Percentiles rank a stretch among this genome's conserved stretches.
These are phyloP conservation scores for Butastur rufipennis DNA, from an alignment of 2,113 vertebrate species.

Conservation along the genomic window DNA sequence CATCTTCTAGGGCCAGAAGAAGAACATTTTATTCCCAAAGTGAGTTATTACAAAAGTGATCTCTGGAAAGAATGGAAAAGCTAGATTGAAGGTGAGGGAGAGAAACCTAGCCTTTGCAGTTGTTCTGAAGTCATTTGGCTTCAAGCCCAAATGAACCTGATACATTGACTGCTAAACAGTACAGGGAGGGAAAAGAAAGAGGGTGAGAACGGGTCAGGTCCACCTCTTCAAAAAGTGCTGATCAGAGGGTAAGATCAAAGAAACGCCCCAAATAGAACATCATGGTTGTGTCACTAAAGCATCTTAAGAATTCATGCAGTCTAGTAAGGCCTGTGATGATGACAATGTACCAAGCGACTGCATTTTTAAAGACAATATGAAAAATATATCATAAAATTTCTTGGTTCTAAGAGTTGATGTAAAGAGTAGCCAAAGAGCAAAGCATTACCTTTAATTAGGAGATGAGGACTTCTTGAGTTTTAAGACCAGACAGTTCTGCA, in stretches of 20 bases:
- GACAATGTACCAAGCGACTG: neutral
- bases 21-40: neutral
- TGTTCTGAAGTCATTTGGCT: neutral
- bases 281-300: neutral
- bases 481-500: neutral
- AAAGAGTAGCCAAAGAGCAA: neutral
- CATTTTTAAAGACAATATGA: neutral
- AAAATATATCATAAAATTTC: neutral
- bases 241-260: neutral
- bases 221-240: neutral
- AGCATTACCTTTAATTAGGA: neutral
- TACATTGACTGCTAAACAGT: neutral
- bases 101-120: neutral
- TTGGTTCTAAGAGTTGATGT: neutral
- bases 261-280: neutral
- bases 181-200: neutral
- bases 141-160: neutral
- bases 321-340: neutral
- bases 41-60: neutral
- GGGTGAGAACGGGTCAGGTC: neutral
- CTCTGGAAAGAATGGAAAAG: neutral
- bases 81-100: neutral
- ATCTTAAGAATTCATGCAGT: neutral
- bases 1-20: neutral
- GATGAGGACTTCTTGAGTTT: neutral